Conservation (phyloP, 1,140 invertebrate genomes). For the Sitobion miscanthi region DNA sequence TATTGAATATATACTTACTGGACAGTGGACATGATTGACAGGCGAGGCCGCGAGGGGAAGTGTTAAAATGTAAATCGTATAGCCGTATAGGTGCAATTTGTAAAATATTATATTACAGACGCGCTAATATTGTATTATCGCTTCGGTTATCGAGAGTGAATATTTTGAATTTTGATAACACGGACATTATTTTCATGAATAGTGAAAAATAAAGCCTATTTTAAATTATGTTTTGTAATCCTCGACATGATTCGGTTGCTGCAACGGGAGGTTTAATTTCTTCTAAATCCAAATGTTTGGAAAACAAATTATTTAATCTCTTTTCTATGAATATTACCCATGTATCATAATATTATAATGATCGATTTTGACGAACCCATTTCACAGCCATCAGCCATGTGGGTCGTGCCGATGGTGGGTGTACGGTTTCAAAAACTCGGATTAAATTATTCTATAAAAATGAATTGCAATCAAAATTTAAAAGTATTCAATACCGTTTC, state of each 20-base stretch:
- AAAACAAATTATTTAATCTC: not conserved
- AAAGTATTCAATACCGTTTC: not conserved
- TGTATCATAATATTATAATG: too few species aligned
- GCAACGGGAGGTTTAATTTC: not conserved
- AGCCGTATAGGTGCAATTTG: too few species aligned
- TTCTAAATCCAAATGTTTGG: not conserved
- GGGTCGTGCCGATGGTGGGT: too few species aligned
- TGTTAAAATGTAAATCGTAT: not conserved
- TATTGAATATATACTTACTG: too few species aligned
- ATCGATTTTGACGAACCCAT: not conserved
- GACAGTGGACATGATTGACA: not conserved
- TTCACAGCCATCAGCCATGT: too few species aligned
- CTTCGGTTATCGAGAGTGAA: too few species aligned
- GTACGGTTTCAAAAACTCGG: too few species aligned
- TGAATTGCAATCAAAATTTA: too few species aligned
- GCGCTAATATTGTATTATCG: not conserved
- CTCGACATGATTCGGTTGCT: not conserved
- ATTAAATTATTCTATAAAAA: too few species aligned
- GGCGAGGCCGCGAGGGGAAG: not conserved
- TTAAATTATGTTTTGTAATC: not conserved
- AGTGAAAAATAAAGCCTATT: not conserved
- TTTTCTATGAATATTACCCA: not conserved
- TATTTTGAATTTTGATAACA: too few species aligned
- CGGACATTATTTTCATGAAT: not conserved
- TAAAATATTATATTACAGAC: not conserved